Evolutionary conservation across 2,113 vertebrate genomes (phyloP).

Genomic region (Tricholaema leucomelas): DNA sequence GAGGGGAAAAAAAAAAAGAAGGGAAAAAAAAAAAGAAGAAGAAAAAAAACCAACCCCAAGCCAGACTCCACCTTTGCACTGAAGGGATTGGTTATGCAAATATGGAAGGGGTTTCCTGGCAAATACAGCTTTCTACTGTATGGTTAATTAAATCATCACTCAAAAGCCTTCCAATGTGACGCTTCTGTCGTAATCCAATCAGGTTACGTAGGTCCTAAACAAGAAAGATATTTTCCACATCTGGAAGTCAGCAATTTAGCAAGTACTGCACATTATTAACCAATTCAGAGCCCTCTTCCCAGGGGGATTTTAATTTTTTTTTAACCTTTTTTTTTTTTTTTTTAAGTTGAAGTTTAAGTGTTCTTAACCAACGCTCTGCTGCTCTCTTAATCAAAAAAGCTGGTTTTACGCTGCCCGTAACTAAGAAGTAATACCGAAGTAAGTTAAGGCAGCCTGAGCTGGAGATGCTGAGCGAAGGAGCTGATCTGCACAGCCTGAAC

Average conservation of each 20-base stretch:
- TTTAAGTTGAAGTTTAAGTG: constrained; percentile 75
- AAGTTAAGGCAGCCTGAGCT: constrained; percentile 67
- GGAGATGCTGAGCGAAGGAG: constrained; percentile 69
- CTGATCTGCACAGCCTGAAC: constrained; percentile 41
- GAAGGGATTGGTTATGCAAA: constrained; percentile 94
- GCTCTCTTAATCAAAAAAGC: constrained; percentile 79
- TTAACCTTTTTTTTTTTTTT: neutral
- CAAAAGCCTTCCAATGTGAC: constrained; percentile 89
- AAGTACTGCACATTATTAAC: constrained; percentile 88
- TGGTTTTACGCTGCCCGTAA: constrained; percentile 67
- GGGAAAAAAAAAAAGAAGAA: constrained; percentile 27
- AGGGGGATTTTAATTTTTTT: constrained; percentile 67
- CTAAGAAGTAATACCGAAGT: constrained; percentile 73
- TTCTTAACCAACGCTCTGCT: constrained; percentile 78
- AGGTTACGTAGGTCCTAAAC: constrained; percentile 83
- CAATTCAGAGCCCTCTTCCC: constrained; percentile 84
- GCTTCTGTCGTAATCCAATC: constrained; percentile 88
- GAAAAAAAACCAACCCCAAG: neutral
- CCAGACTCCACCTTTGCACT: constrained; percentile 88
- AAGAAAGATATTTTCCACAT: constrained; percentile 88
- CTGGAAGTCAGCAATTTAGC: constrained; percentile 87
- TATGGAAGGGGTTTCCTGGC: constrained; percentile 84
- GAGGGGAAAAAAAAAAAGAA: constrained; percentile 57
- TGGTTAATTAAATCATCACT: constrained; percentile 99
- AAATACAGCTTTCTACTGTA: constrained; percentile 90